phyloP scores from a whole-genome alignment of 2,888 invertebrate species.

The Drosophila demipolita region DNA sequence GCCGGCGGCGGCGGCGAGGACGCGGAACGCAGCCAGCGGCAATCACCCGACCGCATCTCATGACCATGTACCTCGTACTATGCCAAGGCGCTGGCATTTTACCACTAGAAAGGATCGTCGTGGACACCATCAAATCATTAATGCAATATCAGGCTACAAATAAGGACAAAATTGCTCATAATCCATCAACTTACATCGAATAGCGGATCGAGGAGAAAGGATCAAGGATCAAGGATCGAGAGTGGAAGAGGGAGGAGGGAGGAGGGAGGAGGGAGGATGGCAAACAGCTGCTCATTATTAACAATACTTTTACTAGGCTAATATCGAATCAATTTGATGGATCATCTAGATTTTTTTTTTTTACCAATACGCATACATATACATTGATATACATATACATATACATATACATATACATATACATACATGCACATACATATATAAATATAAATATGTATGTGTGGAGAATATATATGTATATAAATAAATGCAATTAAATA shows the following conservation, averaged over 20 bases:
- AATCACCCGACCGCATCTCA: conserved; percentile 83
- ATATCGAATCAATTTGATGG: conserved; percentile 74
- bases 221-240: background rate
- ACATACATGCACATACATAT: conserved; percentile 21
- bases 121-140: conserved; percentile 29
- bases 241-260: background rate
- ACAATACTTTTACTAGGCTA: conserved; percentile 70
- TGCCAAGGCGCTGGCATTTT: conserved; percentile 81
- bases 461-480: background rate
- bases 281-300: conserved; percentile 44
- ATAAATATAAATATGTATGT: conserved; percentile 1
- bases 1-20: conserved; percentile 40
- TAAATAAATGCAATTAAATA: background rate
- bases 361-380: conserved; percentile 31
- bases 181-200: conserved; percentile 27
- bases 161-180: conserved; percentile 64
- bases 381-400: conserved; percentile 23
- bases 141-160: conserved; percentile 52
- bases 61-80: conserved; percentile 84
- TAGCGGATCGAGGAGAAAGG: background rate
- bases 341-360: conserved; percentile 76
- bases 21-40: conserved; percentile 65
- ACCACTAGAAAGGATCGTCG: conserved; percentile 64
- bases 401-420: conserved; percentile 12
- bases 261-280: background rate